A percentile compares a stretch with the other conserved stretches of the same genome.
Evolutionary conservation across 2,797 vertebrate species (phyloP).

Genomic region (Choloepus didactylus): DNA sequence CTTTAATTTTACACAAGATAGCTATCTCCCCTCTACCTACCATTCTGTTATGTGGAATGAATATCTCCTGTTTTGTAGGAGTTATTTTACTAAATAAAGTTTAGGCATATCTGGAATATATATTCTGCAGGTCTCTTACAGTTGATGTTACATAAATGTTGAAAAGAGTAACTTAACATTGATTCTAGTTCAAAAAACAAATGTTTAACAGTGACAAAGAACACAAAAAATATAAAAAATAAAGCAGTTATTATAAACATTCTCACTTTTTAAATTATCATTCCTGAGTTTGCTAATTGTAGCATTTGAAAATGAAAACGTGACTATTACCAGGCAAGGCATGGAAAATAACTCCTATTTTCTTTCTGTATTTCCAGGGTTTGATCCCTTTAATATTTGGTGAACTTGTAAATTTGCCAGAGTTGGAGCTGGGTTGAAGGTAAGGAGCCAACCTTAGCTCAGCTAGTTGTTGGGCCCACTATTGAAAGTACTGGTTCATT

Average conservation of each 20-base stretch:
- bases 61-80: neutral
- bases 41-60: neutral
- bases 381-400: neutral
- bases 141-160: neutral
- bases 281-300: constrained; percentile 6
- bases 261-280: neutral
- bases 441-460: neutral
- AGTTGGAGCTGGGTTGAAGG: neutral
- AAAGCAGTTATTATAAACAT: neutral
- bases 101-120: neutral
- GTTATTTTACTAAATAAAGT: constrained; percentile 12
- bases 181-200: constrained; percentile 48
- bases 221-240: neutral
- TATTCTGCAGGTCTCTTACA: neutral
- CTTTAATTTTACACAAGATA: constrained; percentile 1
- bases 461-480: neutral
- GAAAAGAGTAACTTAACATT: neutral
- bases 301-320: neutral
- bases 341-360: neutral
- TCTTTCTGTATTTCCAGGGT: neutral
- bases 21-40: neutral
- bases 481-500: neutral
- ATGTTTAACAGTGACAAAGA: neutral
- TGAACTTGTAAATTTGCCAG: neutral
- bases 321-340: neutral